These are phyloP conservation scores for Achatina immaculata DNA, from an alignment of 1,140 invertebrate genomes.

Conservation along the genomic window DNA sequence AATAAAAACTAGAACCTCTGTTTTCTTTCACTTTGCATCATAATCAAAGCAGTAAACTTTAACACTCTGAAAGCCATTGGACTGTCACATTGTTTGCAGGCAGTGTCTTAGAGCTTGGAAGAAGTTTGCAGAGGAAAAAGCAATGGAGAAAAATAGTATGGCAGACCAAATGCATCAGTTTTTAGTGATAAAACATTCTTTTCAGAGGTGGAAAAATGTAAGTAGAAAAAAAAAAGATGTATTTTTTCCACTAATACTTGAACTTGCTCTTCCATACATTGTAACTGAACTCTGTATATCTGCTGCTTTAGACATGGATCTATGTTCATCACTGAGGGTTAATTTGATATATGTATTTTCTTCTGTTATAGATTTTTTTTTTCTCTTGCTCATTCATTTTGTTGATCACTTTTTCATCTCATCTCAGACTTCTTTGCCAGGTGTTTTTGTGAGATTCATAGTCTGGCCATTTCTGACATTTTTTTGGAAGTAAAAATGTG, in stretches of 20 bases:
- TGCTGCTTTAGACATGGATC: neutral
- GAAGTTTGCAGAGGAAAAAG: conserved; percentile 7
- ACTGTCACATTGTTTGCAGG: no score
- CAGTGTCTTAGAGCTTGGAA: conserved; percentile 5
- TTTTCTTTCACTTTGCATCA: no score
- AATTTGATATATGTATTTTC: neutral
- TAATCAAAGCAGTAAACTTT: no score
- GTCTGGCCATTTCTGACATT: no score
- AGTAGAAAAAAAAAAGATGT: no score
- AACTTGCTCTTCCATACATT: neutral
- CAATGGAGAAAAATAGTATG: neutral
- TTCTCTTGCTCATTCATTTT: neutral
- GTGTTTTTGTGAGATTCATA: no score
- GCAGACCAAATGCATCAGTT: conserved; percentile 37
- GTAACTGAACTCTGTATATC: neutral
- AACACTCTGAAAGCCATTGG: no score
- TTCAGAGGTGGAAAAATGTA: conserved; percentile 35
- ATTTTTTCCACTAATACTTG: no score
- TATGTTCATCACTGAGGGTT: neutral
- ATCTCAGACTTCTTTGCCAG: no score
- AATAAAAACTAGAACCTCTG: no score
- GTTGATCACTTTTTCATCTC: neutral
- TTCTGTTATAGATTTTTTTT: neutral
- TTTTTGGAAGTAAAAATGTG: no score
- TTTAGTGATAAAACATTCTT: conserved; percentile 28